phyloP scores from a whole-genome alignment of 1,140 invertebrate species.

The Drosophila novamexicana region DNA sequence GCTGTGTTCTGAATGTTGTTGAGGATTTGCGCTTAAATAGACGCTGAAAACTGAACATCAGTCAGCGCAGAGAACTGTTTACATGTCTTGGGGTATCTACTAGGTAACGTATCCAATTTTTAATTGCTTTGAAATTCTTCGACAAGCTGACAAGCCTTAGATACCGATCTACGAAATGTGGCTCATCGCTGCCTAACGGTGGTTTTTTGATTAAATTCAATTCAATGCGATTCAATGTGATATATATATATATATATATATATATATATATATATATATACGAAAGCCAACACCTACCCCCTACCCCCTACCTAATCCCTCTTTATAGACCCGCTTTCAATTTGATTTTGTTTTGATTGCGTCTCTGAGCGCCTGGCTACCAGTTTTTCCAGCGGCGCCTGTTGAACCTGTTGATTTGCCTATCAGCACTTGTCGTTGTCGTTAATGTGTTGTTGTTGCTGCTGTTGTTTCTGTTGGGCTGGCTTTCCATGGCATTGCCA shows the following conservation, averaged over 20 bases:
- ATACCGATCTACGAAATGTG: slow-evolving; percentile 54
- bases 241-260: no score
- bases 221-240: slow-evolving; percentile 40
- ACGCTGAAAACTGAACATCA: slow-evolving; percentile 57
- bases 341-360: slow-evolving; percentile 71
- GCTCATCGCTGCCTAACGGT: slow-evolving; percentile 56
- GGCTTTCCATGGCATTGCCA: slow-evolving; percentile 69
- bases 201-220: slow-evolving; percentile 66
- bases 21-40: slow-evolving; percentile 36
- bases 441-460: slow-evolving; percentile 30
- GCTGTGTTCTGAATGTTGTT: neutral
- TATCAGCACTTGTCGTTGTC: slow-evolving; percentile 58
- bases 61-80: slow-evolving; percentile 45
- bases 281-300: neutral
- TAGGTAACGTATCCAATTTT: slow-evolving; percentile 35
- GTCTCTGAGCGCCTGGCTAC: slow-evolving; percentile 48
- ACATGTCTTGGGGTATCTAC: neutral
- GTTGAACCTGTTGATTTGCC: slow-evolving; percentile 76
- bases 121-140: slow-evolving; percentile 70
- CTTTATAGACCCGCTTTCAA: slow-evolving; percentile 45
- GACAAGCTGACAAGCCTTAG: slow-evolving; percentile 49
- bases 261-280: no score
- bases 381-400: slow-evolving; percentile 66
- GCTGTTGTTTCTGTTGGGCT: slow-evolving; percentile 4
- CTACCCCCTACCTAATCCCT: neutral